Percentiles rank a stretch among this genome's conserved stretches.
phyloP scores from a whole-genome alignment of 2,113 vertebrate genomes.

The Arothron firmamentum region DNA sequence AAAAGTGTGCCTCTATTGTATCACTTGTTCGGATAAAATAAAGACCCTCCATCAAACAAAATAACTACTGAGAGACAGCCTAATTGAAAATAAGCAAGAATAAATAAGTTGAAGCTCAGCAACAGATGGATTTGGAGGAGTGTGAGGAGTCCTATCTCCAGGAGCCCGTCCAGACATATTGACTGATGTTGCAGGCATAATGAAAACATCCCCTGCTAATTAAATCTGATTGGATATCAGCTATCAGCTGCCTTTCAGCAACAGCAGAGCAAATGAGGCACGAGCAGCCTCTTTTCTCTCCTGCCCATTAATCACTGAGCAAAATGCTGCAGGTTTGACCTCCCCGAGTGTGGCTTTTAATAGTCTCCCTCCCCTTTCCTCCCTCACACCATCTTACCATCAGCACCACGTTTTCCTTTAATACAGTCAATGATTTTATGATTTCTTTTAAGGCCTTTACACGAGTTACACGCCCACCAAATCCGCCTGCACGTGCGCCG shows the following conservation, averaged over 20 bases:
- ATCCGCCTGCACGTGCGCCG: constrained; percentile 12
- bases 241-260: constrained; percentile 42
- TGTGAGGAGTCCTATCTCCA: constrained; percentile 9
- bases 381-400: constrained; percentile 9
- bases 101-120: neutral
- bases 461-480: neutral
- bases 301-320: constrained; percentile 32
- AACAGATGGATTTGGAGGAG: constrained; percentile 2
- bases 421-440: too few species aligned
- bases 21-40: constrained; percentile 6
- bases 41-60: neutral
- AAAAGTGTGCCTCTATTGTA: constrained; percentile 1
- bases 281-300: constrained; percentile 7
- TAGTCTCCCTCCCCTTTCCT: neutral
- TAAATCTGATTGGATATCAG: constrained; percentile 57
- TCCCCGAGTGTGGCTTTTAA: constrained; percentile 10
- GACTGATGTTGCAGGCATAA: constrained; percentile 53
- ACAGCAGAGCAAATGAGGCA: constrained; percentile 40
- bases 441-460: neutral
- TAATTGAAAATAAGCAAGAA: neutral
- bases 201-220: constrained; percentile 56
- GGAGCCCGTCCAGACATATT: constrained; percentile 36
- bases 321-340: constrained; percentile 33
- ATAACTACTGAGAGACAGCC: neutral
- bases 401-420: neutral